These are phyloP conservation scores for Epistrophella euchroma DNA, from an alignment of 2,888 invertebrate genomes.

Conservation along the genomic window DNA sequence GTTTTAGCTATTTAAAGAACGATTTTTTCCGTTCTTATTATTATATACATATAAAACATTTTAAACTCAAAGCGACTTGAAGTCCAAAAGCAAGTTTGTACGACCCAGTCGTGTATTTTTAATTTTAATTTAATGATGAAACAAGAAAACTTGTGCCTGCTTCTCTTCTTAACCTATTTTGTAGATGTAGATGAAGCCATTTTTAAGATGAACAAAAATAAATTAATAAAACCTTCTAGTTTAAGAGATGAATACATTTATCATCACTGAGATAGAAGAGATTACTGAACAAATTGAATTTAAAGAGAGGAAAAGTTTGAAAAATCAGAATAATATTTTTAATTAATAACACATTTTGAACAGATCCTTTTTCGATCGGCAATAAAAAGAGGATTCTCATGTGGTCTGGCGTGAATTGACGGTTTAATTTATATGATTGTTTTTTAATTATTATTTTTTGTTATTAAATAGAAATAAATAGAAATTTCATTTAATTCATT, in stretches of 20 bases:
- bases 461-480: not conserved
- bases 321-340: constrained; percentile 18
- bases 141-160: not conserved
- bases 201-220: not conserved
- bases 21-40: no score
- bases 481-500: not conserved
- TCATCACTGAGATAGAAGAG: constrained; percentile 17
- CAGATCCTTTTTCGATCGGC: constrained; percentile 47
- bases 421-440: constrained; percentile 1
- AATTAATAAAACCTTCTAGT: not conserved
- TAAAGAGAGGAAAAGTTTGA: not conserved
- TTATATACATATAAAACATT: no score
- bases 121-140: not conserved
- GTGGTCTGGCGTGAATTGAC: not conserved
- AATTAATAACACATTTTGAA: constrained; percentile 13
- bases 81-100: no score
- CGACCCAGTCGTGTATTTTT: no score
- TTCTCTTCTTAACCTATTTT: not conserved
- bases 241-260: constrained; percentile 37
- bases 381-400: not conserved
- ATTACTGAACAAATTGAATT: not conserved
- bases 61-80: no score
- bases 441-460: not conserved
- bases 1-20: no score
- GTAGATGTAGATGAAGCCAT: not conserved